These are phyloP conservation scores for Eptesicus fuscus DNA, from an alignment of 2,113 vertebrate genomes.

Conservation along the genomic window DNA sequence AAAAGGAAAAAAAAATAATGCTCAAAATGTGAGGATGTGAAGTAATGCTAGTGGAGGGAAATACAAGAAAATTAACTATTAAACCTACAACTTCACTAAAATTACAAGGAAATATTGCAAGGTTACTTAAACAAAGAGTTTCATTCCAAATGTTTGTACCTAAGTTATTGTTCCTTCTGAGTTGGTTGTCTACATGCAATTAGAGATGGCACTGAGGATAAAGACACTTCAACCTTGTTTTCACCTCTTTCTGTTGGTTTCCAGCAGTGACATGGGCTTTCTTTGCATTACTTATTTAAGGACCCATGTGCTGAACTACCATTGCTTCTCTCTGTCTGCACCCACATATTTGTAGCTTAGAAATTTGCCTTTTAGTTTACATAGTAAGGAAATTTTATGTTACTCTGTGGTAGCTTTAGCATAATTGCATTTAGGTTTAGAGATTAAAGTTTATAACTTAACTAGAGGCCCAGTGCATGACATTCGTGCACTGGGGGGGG, in stretches of 20 bases:
- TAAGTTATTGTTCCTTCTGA: constrained; percentile 22
- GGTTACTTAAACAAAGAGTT: background rate
- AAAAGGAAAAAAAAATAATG: background rate
- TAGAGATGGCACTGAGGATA: background rate
- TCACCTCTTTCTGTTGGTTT: background rate
- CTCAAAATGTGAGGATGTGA: background rate
- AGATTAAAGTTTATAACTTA: constrained; percentile 48
- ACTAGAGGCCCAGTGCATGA: background rate
- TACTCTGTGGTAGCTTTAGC: background rate
- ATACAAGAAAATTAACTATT: constrained; percentile 6
- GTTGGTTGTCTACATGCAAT: background rate
- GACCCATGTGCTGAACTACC: background rate
- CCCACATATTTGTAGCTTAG: constrained; percentile 2
- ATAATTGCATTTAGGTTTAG: constrained; percentile 55
- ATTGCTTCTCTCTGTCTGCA: background rate
- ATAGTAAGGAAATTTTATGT: constrained; percentile 4
- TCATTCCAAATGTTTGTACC: background rate
- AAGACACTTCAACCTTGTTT: background rate
- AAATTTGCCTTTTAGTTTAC: constrained; percentile 47
- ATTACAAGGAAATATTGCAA: background rate
- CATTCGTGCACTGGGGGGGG: too few relatives aligned
- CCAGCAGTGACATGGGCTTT: background rate
- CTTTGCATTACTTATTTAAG: constrained; percentile 26
- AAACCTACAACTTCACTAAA: background rate
- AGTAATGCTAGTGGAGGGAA: background rate